A percentile compares a stretch with the other conserved stretches of the same genome.
Conservation (phyloP, 2,113 vertebrate species). For the Scytalopus superciliaris region DNA sequence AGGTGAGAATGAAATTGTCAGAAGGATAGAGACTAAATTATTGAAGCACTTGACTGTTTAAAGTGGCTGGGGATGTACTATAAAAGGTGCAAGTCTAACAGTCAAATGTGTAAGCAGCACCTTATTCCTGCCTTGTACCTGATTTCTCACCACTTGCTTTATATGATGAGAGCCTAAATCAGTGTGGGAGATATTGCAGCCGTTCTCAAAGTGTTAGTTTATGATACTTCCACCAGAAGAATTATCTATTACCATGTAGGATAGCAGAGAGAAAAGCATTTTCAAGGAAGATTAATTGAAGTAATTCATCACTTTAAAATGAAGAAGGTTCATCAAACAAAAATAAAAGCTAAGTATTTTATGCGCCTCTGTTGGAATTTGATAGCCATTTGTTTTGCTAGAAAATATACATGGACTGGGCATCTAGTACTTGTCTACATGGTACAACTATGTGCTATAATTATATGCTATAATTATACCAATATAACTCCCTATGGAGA, state of each 20-base stretch:
- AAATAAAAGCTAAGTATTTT: conserved; percentile 48
- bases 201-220: conserved; percentile 23
- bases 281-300: conserved; percentile 54
- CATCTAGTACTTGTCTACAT: conserved; percentile 26
- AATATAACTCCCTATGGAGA: conserved; percentile 44
- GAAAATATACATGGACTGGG: conserved; percentile 25
- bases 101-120: conserved; percentile 56
- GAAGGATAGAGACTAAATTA: conserved; percentile 62
- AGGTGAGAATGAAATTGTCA: conserved; percentile 74
- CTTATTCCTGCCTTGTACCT: conserved; percentile 46
- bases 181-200: conserved; percentile 13
- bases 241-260: background rate
- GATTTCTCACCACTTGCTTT: conserved; percentile 56
- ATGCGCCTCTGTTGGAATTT: background rate
- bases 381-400: conserved; percentile 4
- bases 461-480: conserved; percentile 56
- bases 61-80: conserved; percentile 45
- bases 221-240: conserved; percentile 6
- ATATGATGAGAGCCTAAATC: conserved; percentile 26
- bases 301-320: conserved; percentile 49
- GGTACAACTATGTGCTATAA: conserved; percentile 28
- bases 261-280: conserved; percentile 28
- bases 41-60: conserved; percentile 45
- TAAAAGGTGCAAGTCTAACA: conserved; percentile 64
- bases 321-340: conserved; percentile 42